phyloP scores from a whole-genome alignment of 2,113 vertebrate species.

The Suricata suricatta region DNA sequence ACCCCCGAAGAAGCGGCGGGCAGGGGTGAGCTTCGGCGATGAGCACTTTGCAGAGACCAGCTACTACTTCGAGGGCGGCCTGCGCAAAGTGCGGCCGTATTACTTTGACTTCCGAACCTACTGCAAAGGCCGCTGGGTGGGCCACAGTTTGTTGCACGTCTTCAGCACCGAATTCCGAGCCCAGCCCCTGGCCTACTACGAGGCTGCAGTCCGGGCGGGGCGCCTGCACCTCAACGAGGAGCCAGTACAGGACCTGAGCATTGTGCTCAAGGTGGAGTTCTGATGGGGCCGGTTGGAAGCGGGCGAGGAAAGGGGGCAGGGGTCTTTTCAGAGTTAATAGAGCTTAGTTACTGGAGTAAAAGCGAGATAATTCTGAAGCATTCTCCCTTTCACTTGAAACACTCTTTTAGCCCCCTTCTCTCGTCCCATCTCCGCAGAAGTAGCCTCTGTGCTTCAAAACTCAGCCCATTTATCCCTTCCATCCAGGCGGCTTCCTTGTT shows the following conservation, averaged over 20 bases:
- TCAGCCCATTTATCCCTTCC: not conserved
- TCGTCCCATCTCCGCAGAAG: not conserved
- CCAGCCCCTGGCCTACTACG: conserved; percentile 91
- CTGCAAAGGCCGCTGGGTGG: conserved; percentile 98
- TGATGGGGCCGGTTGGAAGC: not conserved
- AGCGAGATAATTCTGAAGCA: not conserved
- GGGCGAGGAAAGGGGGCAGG: not conserved
- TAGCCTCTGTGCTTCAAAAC: not conserved
- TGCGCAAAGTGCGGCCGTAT: conserved; percentile 96
- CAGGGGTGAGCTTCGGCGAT: conserved; percentile 91
- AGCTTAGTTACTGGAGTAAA: not conserved
- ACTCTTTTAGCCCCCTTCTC: not conserved
- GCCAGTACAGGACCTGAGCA: conserved; percentile 89
- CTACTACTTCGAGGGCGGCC: conserved; percentile 94
- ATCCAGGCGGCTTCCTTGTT: not conserved
- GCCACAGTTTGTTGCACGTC: conserved; percentile 92
- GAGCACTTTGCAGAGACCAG: conserved; percentile 94
- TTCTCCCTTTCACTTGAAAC: not conserved
- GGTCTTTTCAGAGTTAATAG: not conserved
- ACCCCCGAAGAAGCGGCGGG: conserved; percentile 91
- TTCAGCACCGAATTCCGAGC: conserved; percentile 94
- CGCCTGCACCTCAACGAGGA: conserved; percentile 94
- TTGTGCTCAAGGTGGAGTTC: conserved; percentile 91
- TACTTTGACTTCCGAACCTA: conserved; percentile 96
- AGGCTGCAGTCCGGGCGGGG: conserved; percentile 88